Evolutionary conservation across 2,888 invertebrate species (phyloP).

Genomic region (Drosophila tanythrix): DNA sequence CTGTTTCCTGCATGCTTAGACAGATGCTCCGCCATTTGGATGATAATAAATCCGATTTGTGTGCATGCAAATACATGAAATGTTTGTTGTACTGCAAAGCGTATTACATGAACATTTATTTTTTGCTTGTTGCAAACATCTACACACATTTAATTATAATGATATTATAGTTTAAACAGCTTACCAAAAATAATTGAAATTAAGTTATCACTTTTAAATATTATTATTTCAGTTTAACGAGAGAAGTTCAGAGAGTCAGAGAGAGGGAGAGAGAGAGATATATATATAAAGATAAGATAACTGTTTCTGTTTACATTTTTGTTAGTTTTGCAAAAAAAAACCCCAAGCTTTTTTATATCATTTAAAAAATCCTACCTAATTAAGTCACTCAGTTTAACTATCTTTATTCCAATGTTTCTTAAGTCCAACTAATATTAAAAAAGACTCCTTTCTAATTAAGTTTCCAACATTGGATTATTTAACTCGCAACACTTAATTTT

Average conservation of each 20-base stretch:
- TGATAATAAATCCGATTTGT: slow-evolving; percentile 58
- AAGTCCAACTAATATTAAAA: not conserved
- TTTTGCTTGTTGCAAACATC: not conserved
- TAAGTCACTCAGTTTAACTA: not conserved
- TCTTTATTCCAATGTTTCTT: not conserved
- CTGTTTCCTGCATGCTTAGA: slow-evolving; percentile 46
- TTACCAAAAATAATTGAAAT: not conserved
- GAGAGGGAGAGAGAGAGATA: not conserved
- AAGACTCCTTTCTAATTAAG: not conserved
- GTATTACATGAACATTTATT: slow-evolving; percentile 29
- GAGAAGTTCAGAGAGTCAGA: not conserved
- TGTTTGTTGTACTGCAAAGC: slow-evolving; percentile 49
- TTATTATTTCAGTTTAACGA: not conserved
- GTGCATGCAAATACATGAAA: slow-evolving; percentile 31
- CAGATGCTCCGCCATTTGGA: slow-evolving; percentile 48
- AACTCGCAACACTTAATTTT: not conserved
- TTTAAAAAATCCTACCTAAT: too few relatives aligned
- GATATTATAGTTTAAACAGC: not conserved
- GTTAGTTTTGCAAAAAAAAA: not conserved
- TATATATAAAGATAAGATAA: not conserved
- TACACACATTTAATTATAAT: not conserved
- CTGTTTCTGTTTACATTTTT: not conserved
- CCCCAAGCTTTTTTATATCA: not conserved
- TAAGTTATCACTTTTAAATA: not conserved
- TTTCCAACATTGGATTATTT: not conserved